These are phyloP conservation scores for Tragelaphus strepsiceros DNA, from an alignment of 2,113 vertebrate species.

Conservation along the genomic window DNA sequence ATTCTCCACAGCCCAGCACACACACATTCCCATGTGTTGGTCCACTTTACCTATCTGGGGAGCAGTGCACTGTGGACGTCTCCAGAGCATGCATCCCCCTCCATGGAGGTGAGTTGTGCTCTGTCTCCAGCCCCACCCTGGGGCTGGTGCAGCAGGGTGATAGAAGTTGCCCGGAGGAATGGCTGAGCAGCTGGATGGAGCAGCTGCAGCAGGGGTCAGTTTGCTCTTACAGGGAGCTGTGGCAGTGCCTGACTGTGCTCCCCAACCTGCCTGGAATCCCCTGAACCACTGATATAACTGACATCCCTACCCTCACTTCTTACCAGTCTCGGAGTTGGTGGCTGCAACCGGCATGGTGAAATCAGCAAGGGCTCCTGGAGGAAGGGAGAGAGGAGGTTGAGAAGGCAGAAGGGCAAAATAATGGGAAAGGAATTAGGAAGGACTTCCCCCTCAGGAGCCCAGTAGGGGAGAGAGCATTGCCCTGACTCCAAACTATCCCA, in stretches of 20 bases:
- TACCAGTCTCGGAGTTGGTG: slow-evolving; percentile 90
- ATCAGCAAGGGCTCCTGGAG: slow-evolving; percentile 29
- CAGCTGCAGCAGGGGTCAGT: not conserved
- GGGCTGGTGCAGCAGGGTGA: not conserved
- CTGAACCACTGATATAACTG: not conserved
- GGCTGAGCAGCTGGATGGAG: not conserved
- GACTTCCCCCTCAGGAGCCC: not conserved
- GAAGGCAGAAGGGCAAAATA: not conserved
- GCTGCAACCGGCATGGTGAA: slow-evolving; percentile 88
- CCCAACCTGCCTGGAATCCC: not conserved
- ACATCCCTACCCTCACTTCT: slow-evolving; percentile 51
- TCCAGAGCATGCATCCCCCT: not conserved
- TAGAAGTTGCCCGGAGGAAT: not conserved
- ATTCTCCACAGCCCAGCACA: not conserved
- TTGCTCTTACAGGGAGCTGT: not conserved
- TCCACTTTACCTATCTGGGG: not conserved
- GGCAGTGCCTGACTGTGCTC: not conserved
- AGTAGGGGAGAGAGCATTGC: not conserved
- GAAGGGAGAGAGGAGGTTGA: not conserved
- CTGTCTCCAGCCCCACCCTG: not conserved
- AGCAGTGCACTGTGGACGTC: rapidly evolving
- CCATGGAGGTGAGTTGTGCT: not conserved
- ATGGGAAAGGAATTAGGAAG: not conserved
- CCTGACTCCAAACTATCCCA: not conserved
- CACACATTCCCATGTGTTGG: not conserved